These are phyloP conservation scores for Urocyon cinereoargenteus DNA, from an alignment of 2,797 vertebrate species.

Conservation along the genomic window DNA sequence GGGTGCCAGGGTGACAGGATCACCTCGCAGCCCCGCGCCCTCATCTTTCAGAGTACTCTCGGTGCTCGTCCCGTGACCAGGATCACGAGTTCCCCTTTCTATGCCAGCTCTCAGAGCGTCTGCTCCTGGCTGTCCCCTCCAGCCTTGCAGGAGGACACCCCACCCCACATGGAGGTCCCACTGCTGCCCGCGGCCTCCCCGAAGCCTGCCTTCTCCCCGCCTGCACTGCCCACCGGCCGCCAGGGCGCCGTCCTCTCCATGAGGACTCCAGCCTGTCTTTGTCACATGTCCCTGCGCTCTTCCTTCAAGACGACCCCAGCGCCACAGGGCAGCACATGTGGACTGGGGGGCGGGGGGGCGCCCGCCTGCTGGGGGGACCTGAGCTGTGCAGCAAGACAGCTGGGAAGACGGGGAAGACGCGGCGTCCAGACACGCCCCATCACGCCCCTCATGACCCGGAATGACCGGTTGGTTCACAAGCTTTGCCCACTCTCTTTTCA, in stretches of 20 bases:
- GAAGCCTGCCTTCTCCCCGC: background rate
- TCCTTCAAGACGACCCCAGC: background rate
- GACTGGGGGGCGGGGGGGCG: background rate
- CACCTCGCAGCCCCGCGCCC: fast-evolving
- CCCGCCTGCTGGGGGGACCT: background rate
- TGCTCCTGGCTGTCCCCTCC: fast-evolving
- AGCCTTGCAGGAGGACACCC: fast-evolving
- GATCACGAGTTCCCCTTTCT: fast-evolving
- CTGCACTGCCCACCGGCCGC: background rate
- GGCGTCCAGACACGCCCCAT: fast-evolving
- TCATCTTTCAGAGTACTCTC: background rate
- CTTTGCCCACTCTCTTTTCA: too few species aligned
- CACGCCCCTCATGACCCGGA: fast-evolving
- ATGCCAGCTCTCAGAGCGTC: fast-evolving
- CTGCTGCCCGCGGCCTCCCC: background rate
- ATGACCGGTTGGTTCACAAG: fast-evolving
- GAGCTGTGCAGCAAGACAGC: fast-evolving
- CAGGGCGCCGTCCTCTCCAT: background rate
- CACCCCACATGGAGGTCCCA: fast-evolving
- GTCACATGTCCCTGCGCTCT: fast-evolving
- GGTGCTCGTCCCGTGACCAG: fast-evolving
- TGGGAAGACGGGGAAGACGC: background rate
- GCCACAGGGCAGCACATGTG: background rate
- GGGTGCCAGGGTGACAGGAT: fast-evolving
- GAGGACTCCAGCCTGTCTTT: fast-evolving